phyloP scores from a whole-genome alignment of 2,797 vertebrate species.

The Selene dorsalis region DNA sequence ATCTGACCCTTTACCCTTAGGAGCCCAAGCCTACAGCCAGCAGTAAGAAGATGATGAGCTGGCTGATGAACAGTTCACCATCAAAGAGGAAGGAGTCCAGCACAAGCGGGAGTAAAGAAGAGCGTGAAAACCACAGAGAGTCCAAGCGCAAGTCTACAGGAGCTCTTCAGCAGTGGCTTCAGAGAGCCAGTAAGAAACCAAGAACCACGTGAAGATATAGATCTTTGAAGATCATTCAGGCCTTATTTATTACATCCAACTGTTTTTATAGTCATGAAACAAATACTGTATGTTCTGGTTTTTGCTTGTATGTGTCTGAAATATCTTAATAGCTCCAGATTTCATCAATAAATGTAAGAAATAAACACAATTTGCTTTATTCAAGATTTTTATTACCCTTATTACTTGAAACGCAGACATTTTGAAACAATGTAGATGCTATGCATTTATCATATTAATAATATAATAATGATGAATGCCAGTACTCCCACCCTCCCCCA shows the following conservation, averaged over 20 bases:
- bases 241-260: background rate
- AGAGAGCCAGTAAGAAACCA: slow-evolving; percentile 81
- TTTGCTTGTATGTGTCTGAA: background rate
- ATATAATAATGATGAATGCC: slow-evolving; percentile 82
- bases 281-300: background rate
- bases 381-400: slow-evolving; percentile 85
- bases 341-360: slow-evolving; percentile 59
- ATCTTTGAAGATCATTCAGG: background rate
- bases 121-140: slow-evolving; percentile 76
- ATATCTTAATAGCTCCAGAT: background rate
- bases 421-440: slow-evolving; percentile 85
- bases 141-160: slow-evolving; percentile 62
- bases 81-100: slow-evolving; percentile 82
- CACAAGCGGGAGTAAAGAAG: slow-evolving; percentile 61
- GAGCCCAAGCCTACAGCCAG: slow-evolving; percentile 83
- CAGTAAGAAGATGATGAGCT: slow-evolving; percentile 89
- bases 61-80: slow-evolving; percentile 86
- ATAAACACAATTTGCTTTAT: slow-evolving; percentile 69
- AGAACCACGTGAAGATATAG: slow-evolving; percentile 68
- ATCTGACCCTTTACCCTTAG: slow-evolving; percentile 72
- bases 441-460: slow-evolving; percentile 83
- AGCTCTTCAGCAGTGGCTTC: slow-evolving; percentile 80
- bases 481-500: slow-evolving; percentile 53
- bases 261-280: background rate
- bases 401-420: slow-evolving; percentile 86